Conservation (phyloP, 1,140 invertebrate genomes). For the Drosophila persimilis region DNA sequence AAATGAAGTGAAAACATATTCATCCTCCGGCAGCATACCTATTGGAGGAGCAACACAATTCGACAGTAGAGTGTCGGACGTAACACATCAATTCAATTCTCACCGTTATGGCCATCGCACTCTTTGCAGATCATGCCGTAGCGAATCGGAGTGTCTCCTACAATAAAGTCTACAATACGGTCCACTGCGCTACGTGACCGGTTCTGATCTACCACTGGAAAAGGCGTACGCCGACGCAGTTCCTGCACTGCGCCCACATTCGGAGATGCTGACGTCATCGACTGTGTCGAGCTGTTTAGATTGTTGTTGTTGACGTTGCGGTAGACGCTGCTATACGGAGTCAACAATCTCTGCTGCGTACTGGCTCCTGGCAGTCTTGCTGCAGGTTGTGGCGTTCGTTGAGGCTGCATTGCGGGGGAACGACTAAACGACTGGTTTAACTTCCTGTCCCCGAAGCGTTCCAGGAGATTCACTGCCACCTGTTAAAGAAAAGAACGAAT, state of each 20-base stretch:
- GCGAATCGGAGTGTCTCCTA: slow-evolving; percentile 98
- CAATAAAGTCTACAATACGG: slow-evolving; percentile 95
- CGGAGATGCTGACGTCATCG: slow-evolving; percentile 43
- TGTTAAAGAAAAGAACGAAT: neutral
- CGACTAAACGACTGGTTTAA: slow-evolving; percentile 31
- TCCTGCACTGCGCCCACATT: slow-evolving; percentile 47
- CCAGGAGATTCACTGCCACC: slow-evolving; percentile 78
- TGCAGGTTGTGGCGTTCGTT: slow-evolving; percentile 43
- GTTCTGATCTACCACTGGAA: slow-evolving; percentile 72
- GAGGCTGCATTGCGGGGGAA: slow-evolving; percentile 3
- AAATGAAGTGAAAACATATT: slow-evolving; percentile 97
- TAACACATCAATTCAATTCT: neutral
- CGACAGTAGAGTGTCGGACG: neutral
- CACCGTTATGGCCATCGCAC: slow-evolving; percentile 96
- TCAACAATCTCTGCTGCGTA: slow-evolving; percentile 75
- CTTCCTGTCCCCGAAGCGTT: slow-evolving; percentile 74
- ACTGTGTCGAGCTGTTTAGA: slow-evolving; percentile 45
- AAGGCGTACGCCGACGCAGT: slow-evolving; percentile 78
- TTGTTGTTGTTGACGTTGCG: slow-evolving; percentile 80
- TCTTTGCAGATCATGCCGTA: slow-evolving; percentile 96
- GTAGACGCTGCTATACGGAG: slow-evolving; percentile 81
- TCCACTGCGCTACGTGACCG: slow-evolving; percentile 89
- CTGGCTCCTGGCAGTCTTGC: slow-evolving; percentile 19
- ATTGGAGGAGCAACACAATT: slow-evolving; percentile 9
- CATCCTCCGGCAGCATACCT: slow-evolving; percentile 97